These are phyloP conservation scores for Montipora capricornis DNA, from an alignment of 64 coral and sea anemone genomes.

Conservation along the genomic window DNA sequence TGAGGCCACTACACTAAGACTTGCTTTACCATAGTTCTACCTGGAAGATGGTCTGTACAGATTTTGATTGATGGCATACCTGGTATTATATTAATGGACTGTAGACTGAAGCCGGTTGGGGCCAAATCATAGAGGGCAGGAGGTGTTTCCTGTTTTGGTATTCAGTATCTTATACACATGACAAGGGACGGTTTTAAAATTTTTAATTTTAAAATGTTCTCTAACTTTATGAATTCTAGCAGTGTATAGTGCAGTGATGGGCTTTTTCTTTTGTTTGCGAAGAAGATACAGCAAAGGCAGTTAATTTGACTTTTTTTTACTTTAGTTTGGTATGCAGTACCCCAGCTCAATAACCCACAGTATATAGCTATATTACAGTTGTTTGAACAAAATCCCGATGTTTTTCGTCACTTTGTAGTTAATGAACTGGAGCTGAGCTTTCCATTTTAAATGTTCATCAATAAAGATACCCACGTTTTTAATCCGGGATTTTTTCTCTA, in stretches of 20 bases:
- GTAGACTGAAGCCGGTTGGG: neutral
- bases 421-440: neutral
- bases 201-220: neutral
- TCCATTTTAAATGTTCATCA: neutral
- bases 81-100: constrained; percentile 8
- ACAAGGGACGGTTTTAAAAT: neutral
- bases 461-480: neutral
- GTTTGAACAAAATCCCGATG: too few relatives aligned
- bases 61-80: constrained; percentile 27
- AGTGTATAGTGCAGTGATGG: neutral
- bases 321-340: too few relatives aligned
- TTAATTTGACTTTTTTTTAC: too few relatives aligned
- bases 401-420: neutral
- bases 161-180: neutral
- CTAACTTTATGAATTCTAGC: neutral
- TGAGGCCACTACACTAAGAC: neutral
- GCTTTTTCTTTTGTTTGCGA: neutral
- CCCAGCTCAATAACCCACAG: too few relatives aligned
- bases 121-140: neutral
- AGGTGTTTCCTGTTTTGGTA: neutral
- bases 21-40: neutral
- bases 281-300: too few relatives aligned
- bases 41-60: constrained; percentile 5
- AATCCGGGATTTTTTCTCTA: neutral
- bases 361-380: too few relatives aligned